Conservation (phyloP, 2,113 vertebrate species). For the Pseudonaja textilis region DNA sequence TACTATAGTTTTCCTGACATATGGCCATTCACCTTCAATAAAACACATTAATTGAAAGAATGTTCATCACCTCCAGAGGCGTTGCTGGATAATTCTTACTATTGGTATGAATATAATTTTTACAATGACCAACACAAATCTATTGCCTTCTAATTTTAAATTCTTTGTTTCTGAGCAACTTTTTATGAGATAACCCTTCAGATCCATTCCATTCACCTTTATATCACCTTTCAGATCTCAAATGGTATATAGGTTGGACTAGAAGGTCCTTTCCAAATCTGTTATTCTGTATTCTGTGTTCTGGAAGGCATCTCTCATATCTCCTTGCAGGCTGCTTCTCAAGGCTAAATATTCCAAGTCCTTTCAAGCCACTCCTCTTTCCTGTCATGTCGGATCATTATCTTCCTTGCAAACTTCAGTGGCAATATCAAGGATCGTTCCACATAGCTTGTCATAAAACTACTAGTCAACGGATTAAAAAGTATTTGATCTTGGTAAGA, state of each 20-base stretch:
- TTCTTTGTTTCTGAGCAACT: not conserved
- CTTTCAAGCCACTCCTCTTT: not conserved
- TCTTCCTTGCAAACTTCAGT: not conserved
- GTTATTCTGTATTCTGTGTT: not conserved
- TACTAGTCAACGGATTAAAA: not conserved
- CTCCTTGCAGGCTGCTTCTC: not conserved
- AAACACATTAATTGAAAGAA: not conserved
- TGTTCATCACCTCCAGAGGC: not conserved
- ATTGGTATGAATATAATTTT: not conserved
- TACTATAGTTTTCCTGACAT: not conserved
- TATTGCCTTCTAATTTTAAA: not conserved
- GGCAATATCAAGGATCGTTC: not conserved
- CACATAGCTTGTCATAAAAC: not conserved
- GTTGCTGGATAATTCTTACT: not conserved
- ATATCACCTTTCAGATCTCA: not conserved
- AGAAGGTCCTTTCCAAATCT: not conserved
- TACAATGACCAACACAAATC: not conserved
- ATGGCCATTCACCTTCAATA: not conserved
- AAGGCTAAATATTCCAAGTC: not conserved
- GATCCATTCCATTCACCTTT: not conserved
- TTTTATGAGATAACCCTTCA: not conserved
- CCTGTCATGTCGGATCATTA: not conserved
- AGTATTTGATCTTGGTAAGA: not conserved
- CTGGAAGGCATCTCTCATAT: not conserved
- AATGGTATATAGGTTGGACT: not conserved